These are phyloP conservation scores for Leptopilina drosophilae DNA, from an alignment of 2,888 invertebrate species.

Conservation along the genomic window DNA sequence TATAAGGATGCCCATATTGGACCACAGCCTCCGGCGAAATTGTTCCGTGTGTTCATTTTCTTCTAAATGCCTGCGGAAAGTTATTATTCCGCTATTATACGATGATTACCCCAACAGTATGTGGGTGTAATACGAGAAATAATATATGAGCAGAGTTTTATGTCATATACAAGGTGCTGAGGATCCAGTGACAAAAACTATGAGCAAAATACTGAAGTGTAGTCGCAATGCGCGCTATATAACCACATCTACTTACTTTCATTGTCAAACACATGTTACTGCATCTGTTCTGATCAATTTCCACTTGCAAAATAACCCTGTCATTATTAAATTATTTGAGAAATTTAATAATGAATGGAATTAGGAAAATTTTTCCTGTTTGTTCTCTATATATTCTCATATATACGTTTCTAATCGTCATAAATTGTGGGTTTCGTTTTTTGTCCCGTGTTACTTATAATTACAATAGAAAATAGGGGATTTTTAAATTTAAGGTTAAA, in stretches of 20 bases:
- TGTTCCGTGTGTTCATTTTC: constrained; percentile 51
- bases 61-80: constrained; percentile 56
- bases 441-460: too few species aligned
- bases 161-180: constrained; percentile 48
- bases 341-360: background rate
- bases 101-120: constrained; percentile 73
- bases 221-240: constrained; percentile 54
- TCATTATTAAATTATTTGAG: constrained; percentile 4
- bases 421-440: too few species aligned
- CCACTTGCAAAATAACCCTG: constrained; percentile 29
- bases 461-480: too few species aligned
- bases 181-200: constrained; percentile 68
- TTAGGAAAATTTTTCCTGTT: background rate
- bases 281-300: constrained; percentile 61
- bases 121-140: constrained; percentile 75
- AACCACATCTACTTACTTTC: constrained; percentile 64
- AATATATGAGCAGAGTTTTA: constrained; percentile 63
- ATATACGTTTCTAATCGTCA: too few species aligned
- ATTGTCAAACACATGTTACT: constrained; percentile 66
- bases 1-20: constrained; percentile 71
- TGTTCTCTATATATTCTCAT: background rate
- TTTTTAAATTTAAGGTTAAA: too few species aligned
- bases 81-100: constrained; percentile 75
- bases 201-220: constrained; percentile 59
- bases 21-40: constrained; percentile 67